Conservation (phyloP, 2,113 vertebrate species). For the Ammodytes marinus region DNA sequence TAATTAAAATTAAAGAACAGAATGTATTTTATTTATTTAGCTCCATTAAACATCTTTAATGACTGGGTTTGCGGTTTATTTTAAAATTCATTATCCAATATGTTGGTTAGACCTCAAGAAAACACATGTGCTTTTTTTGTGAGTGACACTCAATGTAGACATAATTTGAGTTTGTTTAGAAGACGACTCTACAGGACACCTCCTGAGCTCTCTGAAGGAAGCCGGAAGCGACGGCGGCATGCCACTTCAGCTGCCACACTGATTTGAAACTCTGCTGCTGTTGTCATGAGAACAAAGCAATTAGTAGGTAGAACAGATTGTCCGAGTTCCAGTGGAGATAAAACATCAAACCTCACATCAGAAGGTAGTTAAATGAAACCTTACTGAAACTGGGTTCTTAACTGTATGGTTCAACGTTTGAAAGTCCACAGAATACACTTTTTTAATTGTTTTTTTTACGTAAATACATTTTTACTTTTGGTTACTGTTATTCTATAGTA, state of each 20-base stretch:
- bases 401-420: neutral
- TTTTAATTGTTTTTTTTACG: too few species aligned
- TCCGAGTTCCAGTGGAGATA: neutral
- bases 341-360: conserved; percentile 19
- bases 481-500: neutral
- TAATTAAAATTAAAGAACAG: too few species aligned
- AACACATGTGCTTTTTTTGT: neutral
- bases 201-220: conserved; percentile 18
- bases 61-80: neutral
- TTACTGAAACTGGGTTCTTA: conserved; percentile 8
- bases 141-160: neutral
- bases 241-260: conserved; percentile 17
- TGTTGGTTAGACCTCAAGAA: neutral
- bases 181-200: neutral
- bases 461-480: neutral
- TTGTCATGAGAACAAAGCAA: conserved; percentile 49
- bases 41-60: too few species aligned
- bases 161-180: neutral
- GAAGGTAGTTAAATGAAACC: neutral
- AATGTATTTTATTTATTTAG: too few species aligned
- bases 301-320: conserved; percentile 19
- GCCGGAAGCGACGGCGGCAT: neutral
- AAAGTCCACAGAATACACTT: too few species aligned
- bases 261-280: conserved; percentile 33
- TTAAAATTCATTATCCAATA: neutral